Percentiles rank a stretch among this genome's conserved stretches.
Evolutionary conservation across 1,140 invertebrate species (phyloP).

Genomic region (Drosophila quadrilineata): DNA sequence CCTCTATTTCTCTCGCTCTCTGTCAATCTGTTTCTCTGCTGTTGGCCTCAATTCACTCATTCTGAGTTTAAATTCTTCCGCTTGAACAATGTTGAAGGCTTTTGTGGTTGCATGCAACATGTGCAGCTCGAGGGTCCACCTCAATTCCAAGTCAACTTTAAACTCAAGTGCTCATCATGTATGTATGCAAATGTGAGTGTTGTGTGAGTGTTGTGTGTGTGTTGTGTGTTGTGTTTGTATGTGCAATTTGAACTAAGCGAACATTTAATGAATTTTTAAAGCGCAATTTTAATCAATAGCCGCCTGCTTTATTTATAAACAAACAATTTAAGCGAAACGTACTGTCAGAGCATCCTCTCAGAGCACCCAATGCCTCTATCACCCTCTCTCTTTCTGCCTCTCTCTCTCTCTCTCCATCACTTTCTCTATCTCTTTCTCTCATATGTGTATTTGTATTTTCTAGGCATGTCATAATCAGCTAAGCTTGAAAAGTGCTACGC

Average conservation of each 20-base stretch:
- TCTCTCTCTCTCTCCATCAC: background rate
- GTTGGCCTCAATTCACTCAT: too few relatives aligned
- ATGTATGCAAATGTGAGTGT: conserved; percentile 32
- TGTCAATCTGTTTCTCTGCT: too few relatives aligned
- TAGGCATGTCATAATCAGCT: conserved; percentile 43
- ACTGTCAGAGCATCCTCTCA: too few relatives aligned
- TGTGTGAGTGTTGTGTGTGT: conserved; percentile 8
- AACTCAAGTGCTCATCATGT: conserved; percentile 13
- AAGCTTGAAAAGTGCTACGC: conserved; percentile 33
- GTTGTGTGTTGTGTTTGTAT: conserved; percentile 7
- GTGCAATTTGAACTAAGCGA: conserved; percentile 58
- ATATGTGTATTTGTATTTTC: conserved; percentile 2
- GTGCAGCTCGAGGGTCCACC: conserved; percentile 32
- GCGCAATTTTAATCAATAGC: conserved; percentile 74
- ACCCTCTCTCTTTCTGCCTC: background rate
- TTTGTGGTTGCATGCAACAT: conserved; percentile 33
- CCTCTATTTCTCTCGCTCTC: too few relatives aligned
- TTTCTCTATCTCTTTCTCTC: background rate
- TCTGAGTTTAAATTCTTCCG: too few relatives aligned
- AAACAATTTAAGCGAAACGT: conserved; percentile 66
- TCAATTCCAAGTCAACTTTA: conserved; percentile 2
- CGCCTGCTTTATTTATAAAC: conserved; percentile 70
- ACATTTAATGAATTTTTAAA: conserved; percentile 71
- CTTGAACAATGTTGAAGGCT: too few relatives aligned
- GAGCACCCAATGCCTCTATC: background rate